A percentile compares a stretch with the other conserved stretches of the same genome.
Evolutionary conservation across 2,113 vertebrate genomes (phyloP).

Genomic region (Osmerus mordax): DNA sequence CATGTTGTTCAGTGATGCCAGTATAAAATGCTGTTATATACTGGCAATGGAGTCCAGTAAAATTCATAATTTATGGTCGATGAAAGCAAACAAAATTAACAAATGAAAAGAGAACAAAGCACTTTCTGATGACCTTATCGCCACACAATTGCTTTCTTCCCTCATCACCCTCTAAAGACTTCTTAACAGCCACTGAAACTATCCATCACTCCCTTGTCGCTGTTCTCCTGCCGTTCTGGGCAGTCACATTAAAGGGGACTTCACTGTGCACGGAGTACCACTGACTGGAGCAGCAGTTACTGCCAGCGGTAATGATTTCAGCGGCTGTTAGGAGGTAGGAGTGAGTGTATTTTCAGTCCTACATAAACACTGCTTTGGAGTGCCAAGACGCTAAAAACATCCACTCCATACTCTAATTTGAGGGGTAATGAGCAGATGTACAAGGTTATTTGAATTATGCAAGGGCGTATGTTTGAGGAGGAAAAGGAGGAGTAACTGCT

Average conservation of each 20-base stretch:
- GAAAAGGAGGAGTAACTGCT: conserved; percentile 46
- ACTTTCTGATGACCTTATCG: background rate
- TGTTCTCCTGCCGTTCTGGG: too few species aligned
- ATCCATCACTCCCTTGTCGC: background rate
- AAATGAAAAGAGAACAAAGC: too few species aligned
- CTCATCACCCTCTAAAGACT: background rate
- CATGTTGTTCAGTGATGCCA: too few species aligned
- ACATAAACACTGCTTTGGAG: conserved; percentile 66
- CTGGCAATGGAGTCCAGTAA: background rate
- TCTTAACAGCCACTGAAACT: background rate
- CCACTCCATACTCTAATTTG: conserved; percentile 69
- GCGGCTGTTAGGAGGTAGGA: conserved; percentile 17
- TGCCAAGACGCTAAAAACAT: conserved; percentile 68
- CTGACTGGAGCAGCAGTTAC: conserved; percentile 38
- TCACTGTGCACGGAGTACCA: conserved; percentile 2
- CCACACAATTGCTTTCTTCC: background rate
- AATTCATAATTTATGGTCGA: background rate
- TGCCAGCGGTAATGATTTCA: conserved; percentile 41
- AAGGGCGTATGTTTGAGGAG: conserved; percentile 59
- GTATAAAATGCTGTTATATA: background rate
- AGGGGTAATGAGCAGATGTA: conserved; percentile 68
- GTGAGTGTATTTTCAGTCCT: conserved; percentile 59
- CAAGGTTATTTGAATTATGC: conserved; percentile 65
- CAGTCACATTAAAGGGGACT: conserved; percentile 5
- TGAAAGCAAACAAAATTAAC: too few species aligned